phyloP scores from a whole-genome alignment of 2,888 invertebrate genomes.

The Thera britannica region DNA sequence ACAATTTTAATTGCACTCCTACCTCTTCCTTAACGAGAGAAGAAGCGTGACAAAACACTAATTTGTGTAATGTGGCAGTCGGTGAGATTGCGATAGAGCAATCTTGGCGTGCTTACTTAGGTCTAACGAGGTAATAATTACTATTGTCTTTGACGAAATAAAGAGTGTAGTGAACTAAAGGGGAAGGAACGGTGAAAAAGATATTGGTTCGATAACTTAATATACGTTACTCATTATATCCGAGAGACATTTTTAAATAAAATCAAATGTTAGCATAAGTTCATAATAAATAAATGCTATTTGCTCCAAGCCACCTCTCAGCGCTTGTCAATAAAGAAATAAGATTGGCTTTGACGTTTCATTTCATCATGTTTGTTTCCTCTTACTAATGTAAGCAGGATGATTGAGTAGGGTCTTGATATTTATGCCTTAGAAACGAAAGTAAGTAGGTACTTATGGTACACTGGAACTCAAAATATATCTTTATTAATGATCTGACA shows the following conservation, averaged over 20 bases:
- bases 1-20: too few species aligned
- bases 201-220: too few species aligned
- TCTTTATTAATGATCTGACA: too few species aligned
- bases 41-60: slow-evolving; percentile 11
- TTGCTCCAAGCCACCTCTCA: neutral
- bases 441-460: neutral
- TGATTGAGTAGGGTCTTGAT: slow-evolving; percentile 25
- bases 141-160: slow-evolving; percentile 27
- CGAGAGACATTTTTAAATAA: neutral
- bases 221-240: too few species aligned
- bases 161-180: slow-evolving; percentile 19
- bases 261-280: slow-evolving; percentile 1
- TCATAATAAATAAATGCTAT: slow-evolving; percentile 5
- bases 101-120: slow-evolving; percentile 42
- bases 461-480: too few species aligned
- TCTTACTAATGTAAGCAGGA: slow-evolving; percentile 22
- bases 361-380: slow-evolving; percentile 22
- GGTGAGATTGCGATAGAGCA: slow-evolving; percentile 10
- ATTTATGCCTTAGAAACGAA: slow-evolving; percentile 3
- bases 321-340: slow-evolving; percentile 30
- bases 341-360: slow-evolving; percentile 21
- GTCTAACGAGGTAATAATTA: slow-evolving; percentile 40
- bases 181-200: neutral
- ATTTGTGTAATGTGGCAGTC: slow-evolving; percentile 42
- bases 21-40: neutral